Conservation (phyloP, 2,113 vertebrate species). For the Butorides virescens region DNA sequence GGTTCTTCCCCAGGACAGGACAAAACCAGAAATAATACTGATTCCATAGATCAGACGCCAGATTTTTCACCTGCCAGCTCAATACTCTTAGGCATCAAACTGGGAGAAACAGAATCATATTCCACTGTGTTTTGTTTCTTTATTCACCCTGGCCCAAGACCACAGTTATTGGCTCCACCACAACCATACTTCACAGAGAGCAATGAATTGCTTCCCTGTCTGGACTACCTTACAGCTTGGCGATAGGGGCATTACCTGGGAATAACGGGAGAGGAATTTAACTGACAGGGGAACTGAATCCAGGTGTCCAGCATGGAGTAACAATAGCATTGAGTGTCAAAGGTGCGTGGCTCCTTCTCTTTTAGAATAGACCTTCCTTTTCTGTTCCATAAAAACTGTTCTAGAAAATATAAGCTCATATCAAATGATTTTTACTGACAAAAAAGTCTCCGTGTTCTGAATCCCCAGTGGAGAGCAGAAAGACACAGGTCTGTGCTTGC, state of each 20-base stretch:
- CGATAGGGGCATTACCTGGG: neutral
- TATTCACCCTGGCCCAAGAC: rapidly evolving
- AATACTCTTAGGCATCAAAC: neutral
- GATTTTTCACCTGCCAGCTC: neutral
- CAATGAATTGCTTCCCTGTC: neutral
- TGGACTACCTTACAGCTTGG: neutral
- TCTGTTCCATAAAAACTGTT: neutral
- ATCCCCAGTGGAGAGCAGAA: neutral
- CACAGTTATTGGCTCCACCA: neutral
- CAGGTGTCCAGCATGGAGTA: neutral
- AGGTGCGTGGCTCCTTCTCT: neutral
- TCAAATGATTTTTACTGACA: neutral
- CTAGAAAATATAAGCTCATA: neutral
- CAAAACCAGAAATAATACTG: neutral
- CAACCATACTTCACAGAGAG: neutral
- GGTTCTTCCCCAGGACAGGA: neutral
- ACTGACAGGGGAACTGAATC: neutral
- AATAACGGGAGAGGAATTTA: neutral
- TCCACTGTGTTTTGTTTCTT: neutral
- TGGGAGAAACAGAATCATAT: neutral
- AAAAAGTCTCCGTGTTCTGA: neutral
- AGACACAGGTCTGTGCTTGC: neutral
- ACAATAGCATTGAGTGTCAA: neutral
- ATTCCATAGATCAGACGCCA: neutral
- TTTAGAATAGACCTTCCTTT: neutral